A percentile compares a stretch with the other conserved stretches of the same genome.
Conservation (phyloP, 2,797 vertebrate species). For the Sebastiscus albofasciatus region DNA sequence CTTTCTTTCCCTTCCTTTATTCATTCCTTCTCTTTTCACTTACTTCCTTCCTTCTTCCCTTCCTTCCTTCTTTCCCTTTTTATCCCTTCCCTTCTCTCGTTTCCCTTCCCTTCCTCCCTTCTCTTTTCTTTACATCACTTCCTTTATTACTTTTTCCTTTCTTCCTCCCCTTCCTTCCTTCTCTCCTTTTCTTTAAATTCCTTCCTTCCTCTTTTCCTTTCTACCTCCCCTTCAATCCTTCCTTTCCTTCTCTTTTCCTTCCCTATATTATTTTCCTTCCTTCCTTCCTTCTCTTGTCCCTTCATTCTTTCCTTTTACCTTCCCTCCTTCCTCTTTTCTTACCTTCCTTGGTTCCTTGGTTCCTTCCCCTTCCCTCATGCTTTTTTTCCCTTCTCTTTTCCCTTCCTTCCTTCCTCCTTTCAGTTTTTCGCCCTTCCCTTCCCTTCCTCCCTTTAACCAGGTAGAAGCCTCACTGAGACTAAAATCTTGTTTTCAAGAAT, state of each 20-base stretch:
- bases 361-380: too few relatives aligned
- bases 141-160: too few relatives aligned
- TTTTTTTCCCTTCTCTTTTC: too few relatives aligned
- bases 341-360: too few relatives aligned
- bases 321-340: too few relatives aligned
- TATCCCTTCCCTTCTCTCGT: background rate
- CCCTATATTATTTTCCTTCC: background rate
- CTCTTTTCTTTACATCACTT: too few relatives aligned
- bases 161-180: background rate
- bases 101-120: background rate
- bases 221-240: background rate
- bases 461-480: background rate
- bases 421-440: fast-evolving
- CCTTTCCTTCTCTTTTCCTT: background rate
- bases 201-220: background rate
- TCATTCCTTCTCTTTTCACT: background rate
- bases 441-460: too few relatives aligned
- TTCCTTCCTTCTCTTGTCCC: background rate
- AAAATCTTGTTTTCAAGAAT: background rate
- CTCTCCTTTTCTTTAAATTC: too few relatives aligned
- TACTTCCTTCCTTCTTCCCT: background rate
- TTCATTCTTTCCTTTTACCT: background rate
- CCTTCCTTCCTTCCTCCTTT: background rate
- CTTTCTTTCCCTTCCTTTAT: too few relatives aligned
- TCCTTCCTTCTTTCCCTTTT: background rate